Evolutionary conservation across 2,113 vertebrate species (phyloP).

Genomic region (Nothocercus julius): DNA sequence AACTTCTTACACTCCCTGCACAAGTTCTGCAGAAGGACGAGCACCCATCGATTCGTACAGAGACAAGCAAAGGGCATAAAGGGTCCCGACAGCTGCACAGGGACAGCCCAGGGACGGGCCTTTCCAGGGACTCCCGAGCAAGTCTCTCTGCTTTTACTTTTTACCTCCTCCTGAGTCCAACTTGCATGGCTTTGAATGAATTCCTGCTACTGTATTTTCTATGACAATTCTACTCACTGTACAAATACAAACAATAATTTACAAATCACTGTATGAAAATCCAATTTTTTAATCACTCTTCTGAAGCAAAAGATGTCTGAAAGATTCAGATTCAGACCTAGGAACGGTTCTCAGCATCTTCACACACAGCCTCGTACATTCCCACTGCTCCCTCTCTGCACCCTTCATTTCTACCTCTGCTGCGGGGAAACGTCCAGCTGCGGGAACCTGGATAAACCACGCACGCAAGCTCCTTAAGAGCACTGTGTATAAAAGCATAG

Average conservation of each 20-base stretch:
- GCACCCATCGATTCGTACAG: too few relatives aligned
- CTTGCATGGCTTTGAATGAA: conserved; percentile 32
- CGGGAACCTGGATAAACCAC: neutral
- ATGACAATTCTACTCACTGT: conserved; percentile 67
- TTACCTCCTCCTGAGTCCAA: conserved; percentile 46
- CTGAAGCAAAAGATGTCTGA: neutral
- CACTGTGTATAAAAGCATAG: neutral
- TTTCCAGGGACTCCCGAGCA: neutral
- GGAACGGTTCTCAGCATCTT: neutral
- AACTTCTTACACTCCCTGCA: neutral
- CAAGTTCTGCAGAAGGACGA: neutral
- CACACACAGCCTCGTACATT: neutral
- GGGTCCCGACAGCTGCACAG: neutral
- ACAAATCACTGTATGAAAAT: conserved; percentile 49
- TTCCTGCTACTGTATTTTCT: conserved; percentile 23
- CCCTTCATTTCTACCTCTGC: neutral
- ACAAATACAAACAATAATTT: conserved; percentile 67
- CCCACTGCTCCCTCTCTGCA: neutral
- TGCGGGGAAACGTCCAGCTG: neutral
- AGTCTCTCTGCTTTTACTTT: conserved; percentile 10
- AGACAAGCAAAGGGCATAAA: too few relatives aligned
- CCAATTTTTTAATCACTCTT: conserved; percentile 51
- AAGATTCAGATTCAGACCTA: conserved; percentile 17
- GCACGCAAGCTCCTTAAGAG: neutral
- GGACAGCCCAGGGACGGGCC: neutral